Conservation (phyloP, 2,888 invertebrate species). For the Sialis lutaria region DNA sequence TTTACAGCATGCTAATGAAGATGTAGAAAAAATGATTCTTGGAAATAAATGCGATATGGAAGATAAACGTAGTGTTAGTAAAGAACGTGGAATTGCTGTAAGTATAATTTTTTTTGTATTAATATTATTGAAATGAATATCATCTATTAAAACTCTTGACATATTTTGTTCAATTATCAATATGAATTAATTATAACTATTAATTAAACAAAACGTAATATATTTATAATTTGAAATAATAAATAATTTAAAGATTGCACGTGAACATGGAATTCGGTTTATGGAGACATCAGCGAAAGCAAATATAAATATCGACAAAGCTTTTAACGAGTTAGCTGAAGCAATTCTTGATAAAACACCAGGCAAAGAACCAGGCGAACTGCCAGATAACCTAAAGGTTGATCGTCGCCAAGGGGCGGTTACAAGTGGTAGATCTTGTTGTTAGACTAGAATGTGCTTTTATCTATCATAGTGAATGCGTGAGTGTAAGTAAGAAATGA, state of each 20-base stretch:
- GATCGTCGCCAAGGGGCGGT: conserved; percentile 47
- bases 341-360: conserved; percentile 87
- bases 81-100: conserved; percentile 83
- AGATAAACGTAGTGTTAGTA: conserved; percentile 82
- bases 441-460: conserved; percentile 11
- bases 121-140: neutral
- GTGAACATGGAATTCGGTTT: conserved; percentile 89
- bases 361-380: conserved; percentile 62
- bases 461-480: too few relatives aligned
- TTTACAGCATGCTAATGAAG: conserved; percentile 87
- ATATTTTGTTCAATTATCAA: too few relatives aligned
- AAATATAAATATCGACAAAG: conserved; percentile 90
- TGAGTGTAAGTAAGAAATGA: too few relatives aligned
- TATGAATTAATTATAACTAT: too few relatives aligned
- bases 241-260: conserved; percentile 56
- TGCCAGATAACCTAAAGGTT: conserved; percentile 48
- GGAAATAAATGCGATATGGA: conserved; percentile 98
- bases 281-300: conserved; percentile 98
- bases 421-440: conserved; percentile 42
- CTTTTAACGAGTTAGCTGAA: conserved; percentile 87
- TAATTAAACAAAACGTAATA: too few relatives aligned
- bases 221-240: too few relatives aligned
- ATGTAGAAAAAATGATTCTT: conserved; percentile 96
- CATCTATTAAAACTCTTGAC: neutral
- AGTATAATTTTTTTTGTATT: conserved; percentile 23